Evolutionary conservation across 2,797 vertebrate species (phyloP), one percentile per base, ranked within the genome.

Genomic region (Melanotaenia boesemani): DNA sequence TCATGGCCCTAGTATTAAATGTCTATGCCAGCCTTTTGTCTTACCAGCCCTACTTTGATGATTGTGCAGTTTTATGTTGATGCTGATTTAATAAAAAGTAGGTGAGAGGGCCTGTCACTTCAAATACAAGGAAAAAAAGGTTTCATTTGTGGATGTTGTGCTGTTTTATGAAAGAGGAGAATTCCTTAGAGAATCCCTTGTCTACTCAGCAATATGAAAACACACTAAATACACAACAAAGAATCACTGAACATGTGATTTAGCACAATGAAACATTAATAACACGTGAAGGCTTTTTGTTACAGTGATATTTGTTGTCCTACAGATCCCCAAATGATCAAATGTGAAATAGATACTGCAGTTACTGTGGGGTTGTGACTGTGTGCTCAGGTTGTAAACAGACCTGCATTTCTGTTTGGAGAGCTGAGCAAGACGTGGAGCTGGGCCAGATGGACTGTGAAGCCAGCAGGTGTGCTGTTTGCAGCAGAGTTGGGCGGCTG

Each of bases 391-490:
- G 81, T 83, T 90, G 89, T 89, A 88, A 92, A 90, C 84, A 87
- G 88, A 80, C 67, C 85, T 87, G 84, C 41, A 24, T 89, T 65
- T 83, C 56, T 76, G 83, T 76, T 85, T 1, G 18, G 75, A 70
- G 81, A 78, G 84, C 82, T 46, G 86, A 80, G 84, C 85, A 83
- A 84, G 82, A 80, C 80, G 86, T 86, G 85, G 88, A 88, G 78
- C 67, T 32, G 70, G 77, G 88, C 90, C 88, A 91, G 89, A 82
- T 80, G 85, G 82, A 77, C 76, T 72, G 80, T 67, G 88, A 86
- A 88, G 81, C 86, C 89, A 91, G 93, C 91, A 94, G 93, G 93
- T 93, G 90, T 90, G 85, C 85, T 73, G 89, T 91, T 90, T 93
- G 91, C 92, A 89, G 91, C 88, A 92, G 85, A 86, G 89, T 86